A percentile compares a stretch with the other conserved stretches of the same genome.
phyloP scores from a whole-genome alignment of 2,113 vertebrate species.

The Trichechus manatus region DNA sequence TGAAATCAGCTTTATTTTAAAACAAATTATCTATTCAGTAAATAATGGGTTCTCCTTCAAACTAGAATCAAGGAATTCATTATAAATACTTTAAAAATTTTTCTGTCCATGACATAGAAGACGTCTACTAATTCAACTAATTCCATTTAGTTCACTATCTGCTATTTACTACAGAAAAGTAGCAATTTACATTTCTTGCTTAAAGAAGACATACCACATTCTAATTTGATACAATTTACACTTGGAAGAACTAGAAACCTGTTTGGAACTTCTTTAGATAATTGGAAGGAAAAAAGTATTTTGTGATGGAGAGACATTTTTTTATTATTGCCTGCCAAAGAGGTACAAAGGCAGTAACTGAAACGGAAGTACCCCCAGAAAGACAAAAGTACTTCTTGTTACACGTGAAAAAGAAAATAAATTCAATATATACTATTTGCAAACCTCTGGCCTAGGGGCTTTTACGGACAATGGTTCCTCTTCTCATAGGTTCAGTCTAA shows the following conservation, averaged over 20 bases:
- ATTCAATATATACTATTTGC: not conserved
- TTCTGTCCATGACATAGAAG: conserved; percentile 23
- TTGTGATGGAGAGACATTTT: not conserved
- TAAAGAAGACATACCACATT: not conserved
- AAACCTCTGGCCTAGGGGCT: not conserved
- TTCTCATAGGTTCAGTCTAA: not conserved
- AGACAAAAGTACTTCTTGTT: not conserved
- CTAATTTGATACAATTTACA: conserved; percentile 36
- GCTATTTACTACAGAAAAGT: conserved; percentile 4
- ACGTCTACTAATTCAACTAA: not conserved
- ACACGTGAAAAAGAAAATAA: not conserved
- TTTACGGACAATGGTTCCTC: not conserved
- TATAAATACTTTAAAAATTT: conserved; percentile 15
- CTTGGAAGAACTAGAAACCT: not conserved
- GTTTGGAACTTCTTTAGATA: conserved; percentile 14
- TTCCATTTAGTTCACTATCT: not conserved
- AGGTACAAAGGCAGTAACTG: not conserved
- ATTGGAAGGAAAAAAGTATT: not conserved
- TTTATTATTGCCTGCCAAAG: not conserved
- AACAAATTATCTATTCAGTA: conserved; percentile 38
- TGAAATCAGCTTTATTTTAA: conserved; percentile 32
- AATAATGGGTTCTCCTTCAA: conserved; percentile 1
- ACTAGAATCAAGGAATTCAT: not conserved
- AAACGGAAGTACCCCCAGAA: not conserved
- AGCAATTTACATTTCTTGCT: conserved; percentile 20